phyloP scores from a whole-genome alignment of 1,140 invertebrate species.

The Sinonovacula constricta region DNA sequence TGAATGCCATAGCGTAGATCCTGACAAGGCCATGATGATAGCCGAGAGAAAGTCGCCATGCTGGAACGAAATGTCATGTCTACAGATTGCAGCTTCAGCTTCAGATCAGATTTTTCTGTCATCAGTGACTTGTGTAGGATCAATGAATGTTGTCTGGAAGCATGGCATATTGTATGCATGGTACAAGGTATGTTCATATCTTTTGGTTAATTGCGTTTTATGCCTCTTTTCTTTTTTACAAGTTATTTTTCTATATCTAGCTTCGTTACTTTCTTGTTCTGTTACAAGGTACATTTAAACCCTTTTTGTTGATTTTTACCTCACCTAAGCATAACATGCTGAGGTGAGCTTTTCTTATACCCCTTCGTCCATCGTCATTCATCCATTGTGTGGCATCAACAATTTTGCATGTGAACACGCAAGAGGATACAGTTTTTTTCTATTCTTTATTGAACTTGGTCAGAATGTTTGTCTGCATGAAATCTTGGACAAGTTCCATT shows the following conservation, averaged over 20 bases:
- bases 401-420: no score
- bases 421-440: no score
- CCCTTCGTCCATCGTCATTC: no score
- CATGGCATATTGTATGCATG: conserved; percentile 64
- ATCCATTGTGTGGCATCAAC: no score
- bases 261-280: not conserved
- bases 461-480: no score
- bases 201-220: not conserved
- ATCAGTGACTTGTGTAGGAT: conserved; percentile 69
- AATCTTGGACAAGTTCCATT: no score
- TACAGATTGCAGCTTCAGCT: conserved; percentile 73
- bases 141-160: conserved; percentile 70
- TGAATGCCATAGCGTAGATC: conserved; percentile 70
- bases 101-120: conserved; percentile 71
- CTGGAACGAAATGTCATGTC: conserved; percentile 72
- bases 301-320: no score
- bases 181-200: conserved; percentile 53
- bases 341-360: no score
- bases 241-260: not conserved
- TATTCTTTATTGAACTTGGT: no score
- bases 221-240: not conserved
- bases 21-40: conserved; percentile 72
- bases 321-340: no score
- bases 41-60: conserved; percentile 68
- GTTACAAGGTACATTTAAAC: not conserved